Conservation (phyloP, 2,113 vertebrate species). For the Labeo catla region DNA sequence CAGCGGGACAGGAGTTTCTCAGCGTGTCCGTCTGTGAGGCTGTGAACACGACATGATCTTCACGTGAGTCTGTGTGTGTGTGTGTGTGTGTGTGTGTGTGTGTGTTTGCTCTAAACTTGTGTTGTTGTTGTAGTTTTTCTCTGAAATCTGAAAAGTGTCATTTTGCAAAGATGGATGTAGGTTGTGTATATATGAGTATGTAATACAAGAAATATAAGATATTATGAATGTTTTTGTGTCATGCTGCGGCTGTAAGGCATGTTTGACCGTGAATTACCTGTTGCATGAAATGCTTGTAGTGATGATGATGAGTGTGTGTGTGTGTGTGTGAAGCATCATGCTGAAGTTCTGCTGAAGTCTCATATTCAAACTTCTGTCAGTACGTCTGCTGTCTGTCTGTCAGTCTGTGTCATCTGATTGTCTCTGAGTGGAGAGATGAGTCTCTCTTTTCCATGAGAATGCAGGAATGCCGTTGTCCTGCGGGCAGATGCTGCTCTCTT, state of each 20-base stretch:
- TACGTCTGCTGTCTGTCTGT: not conserved
- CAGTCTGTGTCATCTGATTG: not conserved
- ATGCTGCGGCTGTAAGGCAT: not conserved
- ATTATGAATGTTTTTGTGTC: not conserved
- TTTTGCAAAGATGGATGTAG: not conserved
- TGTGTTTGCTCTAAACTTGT: not conserved
- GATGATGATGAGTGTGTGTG: not conserved
- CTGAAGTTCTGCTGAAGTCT: slow-evolving; percentile 2
- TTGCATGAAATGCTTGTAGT: not conserved
- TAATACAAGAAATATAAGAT: not conserved
- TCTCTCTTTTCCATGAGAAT: slow-evolving; percentile 31
- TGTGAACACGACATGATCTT: not conserved
- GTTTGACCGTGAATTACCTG: not conserved
- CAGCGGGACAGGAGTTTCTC: slow-evolving; percentile 49
- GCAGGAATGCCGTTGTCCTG: slow-evolving; percentile 51
- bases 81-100: not conserved
- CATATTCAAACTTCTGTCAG: not conserved
- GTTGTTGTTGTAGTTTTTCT: not conserved
- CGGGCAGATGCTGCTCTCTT: slow-evolving; percentile 54
- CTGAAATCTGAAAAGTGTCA: not conserved
- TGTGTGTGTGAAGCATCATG: not conserved
- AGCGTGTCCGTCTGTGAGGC: not conserved
- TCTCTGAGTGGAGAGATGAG: not conserved
- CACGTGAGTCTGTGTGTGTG: not conserved
- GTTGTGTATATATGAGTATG: no score